Evolutionary conservation across 2,113 vertebrate species (phyloP), one percentile per base, ranked within the genome.

Genomic region (Phalacrocorax pelagicus): DNA sequence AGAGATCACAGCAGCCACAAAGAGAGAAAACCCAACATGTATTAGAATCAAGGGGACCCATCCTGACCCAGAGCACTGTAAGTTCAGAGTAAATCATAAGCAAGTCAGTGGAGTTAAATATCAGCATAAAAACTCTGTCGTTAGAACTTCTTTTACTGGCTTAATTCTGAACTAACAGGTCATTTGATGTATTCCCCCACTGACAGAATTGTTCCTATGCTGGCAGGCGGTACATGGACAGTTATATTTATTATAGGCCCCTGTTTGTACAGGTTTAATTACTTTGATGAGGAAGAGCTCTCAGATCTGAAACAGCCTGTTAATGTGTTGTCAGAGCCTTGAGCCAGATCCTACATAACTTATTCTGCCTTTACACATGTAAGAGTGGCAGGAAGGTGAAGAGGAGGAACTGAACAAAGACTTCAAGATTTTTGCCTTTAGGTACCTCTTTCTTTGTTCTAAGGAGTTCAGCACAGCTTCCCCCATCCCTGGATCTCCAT

Each of bases 1-100:
- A 94, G 92, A 94, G 97, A 97, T 96, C 96, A 81, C 89, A 96
- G 87, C 78, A 94, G 66, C 26, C 78, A 70, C 51, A 91, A 82
- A 88, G 58, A 92, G 21, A 89, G 70, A 80, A 87, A 93, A 90
- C 38, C 62, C 17, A 94, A 92, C 3, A 6, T 62, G 34, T 55
- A 62, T 42, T 70, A 54, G 49, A 80, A 92, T 58, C 32, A 44
- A 80, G 21, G 49, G 55, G 58, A 47, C 30, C 47, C 70, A 80
- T 62, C 81, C 77, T 73, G 36, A 85, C 40, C 8, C 44, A 91
- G n/a, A 72, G 38, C 52, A 75, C 24, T 30, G 5, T 6, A 75
- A 66, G 8, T 34, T 51, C 49, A 38, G 20, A 73, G 15, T 54
- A 66, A 72, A 61, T 46, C 42, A 81, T 22, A 72, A 86, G 24